Evolutionary conservation across 2,888 invertebrate species (phyloP).

Genomic region (Cheilosia impressa): DNA sequence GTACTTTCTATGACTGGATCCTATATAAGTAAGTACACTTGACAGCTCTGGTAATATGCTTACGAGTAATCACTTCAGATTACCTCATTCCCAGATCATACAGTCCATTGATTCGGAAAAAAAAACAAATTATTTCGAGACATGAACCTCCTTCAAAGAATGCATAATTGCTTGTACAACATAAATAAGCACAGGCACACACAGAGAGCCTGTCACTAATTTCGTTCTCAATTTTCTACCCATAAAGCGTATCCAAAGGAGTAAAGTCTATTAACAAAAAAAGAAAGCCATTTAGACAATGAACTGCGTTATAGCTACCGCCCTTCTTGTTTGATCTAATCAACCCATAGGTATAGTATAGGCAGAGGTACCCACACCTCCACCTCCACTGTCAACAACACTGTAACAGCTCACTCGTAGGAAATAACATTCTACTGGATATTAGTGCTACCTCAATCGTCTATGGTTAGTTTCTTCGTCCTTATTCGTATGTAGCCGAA

Average conservation of each 20-base stretch:
- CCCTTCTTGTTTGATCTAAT: conserved; percentile 54
- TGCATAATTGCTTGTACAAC: conserved; percentile 17
- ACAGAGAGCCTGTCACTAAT: conserved; percentile 41
- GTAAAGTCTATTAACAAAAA: conserved; percentile 21
- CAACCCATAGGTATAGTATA: conserved; percentile 39
- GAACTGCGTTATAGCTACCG: conserved; percentile 19
- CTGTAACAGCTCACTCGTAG: conserved; percentile 63
- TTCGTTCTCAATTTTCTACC: conserved; percentile 40
- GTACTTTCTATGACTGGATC: not conserved
- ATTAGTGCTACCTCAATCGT: conserved; percentile 33
- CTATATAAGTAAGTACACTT: conserved; percentile 47
- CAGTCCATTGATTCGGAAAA: conserved; percentile 57
- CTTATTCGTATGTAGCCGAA: conserved; percentile 45
- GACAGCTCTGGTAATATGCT: conserved; percentile 29
- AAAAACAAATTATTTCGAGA: conserved; percentile 60
- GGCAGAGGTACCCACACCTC: not conserved
- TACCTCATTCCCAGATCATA: conserved; percentile 47
- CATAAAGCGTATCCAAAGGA: conserved; percentile 38
- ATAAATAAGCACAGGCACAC: not conserved
- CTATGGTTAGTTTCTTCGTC: conserved; percentile 9
- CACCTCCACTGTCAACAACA: conserved; percentile 24
- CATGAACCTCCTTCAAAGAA: conserved; percentile 54
- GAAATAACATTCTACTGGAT: conserved; percentile 60
- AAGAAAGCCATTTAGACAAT: conserved; percentile 48
- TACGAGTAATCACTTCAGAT: conserved; percentile 37